phyloP scores from a whole-genome alignment of 2,888 invertebrate species.

The Ditula angustiorana region DNA sequence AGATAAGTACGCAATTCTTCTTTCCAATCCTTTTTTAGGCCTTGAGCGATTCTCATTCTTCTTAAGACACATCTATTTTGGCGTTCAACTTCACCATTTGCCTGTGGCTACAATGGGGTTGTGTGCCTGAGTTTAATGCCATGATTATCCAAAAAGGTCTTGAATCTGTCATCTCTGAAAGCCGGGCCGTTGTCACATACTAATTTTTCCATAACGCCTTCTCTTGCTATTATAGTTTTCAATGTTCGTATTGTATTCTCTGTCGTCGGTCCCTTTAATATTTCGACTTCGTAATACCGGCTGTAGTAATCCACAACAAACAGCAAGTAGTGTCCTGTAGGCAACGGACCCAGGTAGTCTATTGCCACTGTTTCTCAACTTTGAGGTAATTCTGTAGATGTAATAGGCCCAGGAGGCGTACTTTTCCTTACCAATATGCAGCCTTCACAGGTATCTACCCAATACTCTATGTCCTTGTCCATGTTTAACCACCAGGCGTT shows the following conservation, averaged over 20 bases:
- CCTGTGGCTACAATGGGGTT: conserved; percentile 34
- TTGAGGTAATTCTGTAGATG: conserved; percentile 25
- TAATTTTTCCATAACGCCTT: conserved; percentile 27
- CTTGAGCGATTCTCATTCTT: conserved; percentile 22
- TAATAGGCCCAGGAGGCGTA: conserved; percentile 25
- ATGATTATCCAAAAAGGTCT: conserved; percentile 13
- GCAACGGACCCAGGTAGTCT: conserved; percentile 36
- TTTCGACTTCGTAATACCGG: conserved; percentile 32
- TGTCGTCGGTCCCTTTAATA: conserved; percentile 9
- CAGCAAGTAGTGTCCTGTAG: conserved; percentile 31
- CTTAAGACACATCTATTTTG: conserved; percentile 31
- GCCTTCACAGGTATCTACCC: conserved; percentile 35
- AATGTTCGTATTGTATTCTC: conserved; percentile 30
- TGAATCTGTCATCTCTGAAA: conserved; percentile 29
- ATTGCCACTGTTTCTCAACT: conserved; percentile 27
- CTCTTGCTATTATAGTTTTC: conserved; percentile 10
- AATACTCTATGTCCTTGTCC: conserved; percentile 37
- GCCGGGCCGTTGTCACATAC: conserved; percentile 36
- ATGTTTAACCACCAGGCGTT: conserved; percentile 38
- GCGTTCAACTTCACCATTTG: conserved; percentile 36
- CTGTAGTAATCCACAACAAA: conserved; percentile 38
- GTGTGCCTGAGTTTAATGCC: conserved; percentile 26
- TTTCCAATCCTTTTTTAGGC: conserved; percentile 17
- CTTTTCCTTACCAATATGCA: conserved; percentile 24
- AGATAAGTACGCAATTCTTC: not conserved